Base-by-base conservation (phyloP, 1,140 invertebrate genomes). In the Globodera ellingtonae region DNA sequence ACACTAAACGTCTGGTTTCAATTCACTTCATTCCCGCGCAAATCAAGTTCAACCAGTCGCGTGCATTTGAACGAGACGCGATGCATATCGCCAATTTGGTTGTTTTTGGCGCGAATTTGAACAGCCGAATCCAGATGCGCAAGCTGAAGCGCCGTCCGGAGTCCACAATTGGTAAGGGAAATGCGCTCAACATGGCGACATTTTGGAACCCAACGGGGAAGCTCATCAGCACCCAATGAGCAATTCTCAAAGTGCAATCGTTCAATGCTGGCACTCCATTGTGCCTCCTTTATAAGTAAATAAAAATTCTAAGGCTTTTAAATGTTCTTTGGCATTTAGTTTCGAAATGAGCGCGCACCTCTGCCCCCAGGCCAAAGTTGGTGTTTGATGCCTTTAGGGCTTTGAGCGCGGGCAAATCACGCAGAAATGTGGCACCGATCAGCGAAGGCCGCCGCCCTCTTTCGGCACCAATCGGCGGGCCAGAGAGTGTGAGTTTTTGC, bases 31-130 rank as follows among this genome's bases (percentile, higher is more conserved):
- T 82, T 82, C 6, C 52, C 65, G n/a, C 75, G 71, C 46, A 82
- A 71, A 56, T 82, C 83, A n/a, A 82, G 46, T 18, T 84, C 82
- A 52, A 79, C 15, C 15, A 82, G 18, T 50, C 62, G 46, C 13
- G 48, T 48, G 46, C 74, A 44, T 70, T 24, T 8, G 67, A 82
- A 82, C 6, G 81, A 79, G 1, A 82, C 56, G 6, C 13, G n/a
- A 6, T 83, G 48, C 46, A 82, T 4, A 69, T 82, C 77, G 21
- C 46, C 66, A 66, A 82, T 21, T 35, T 80, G 18, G 46, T 82
- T 82, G 9, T n/a, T 15, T 71, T 80, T 56, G n/a, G 70, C 44
- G 6, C 67, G 67, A 80, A 80, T 79, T 52, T 69, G 46, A 24
- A 52, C 80, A 15, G 78, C 48, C 18, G n/a, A 35, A 8, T 44